Conservation (phyloP, 2,797 vertebrate species). For the Onychomys leucogaster region DNA sequence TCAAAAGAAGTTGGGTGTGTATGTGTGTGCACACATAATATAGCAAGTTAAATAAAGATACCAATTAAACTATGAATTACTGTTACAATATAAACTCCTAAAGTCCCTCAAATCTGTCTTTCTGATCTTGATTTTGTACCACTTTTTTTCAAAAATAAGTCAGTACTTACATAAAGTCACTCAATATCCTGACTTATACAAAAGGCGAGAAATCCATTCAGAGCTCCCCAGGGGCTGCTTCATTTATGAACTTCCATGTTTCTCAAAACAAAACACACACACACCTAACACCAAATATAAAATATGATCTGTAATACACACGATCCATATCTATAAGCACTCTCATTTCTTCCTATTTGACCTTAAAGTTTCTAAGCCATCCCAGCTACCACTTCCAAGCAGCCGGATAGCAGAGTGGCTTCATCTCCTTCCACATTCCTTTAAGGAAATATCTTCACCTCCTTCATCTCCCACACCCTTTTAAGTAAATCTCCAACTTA, state of each 20-base stretch:
- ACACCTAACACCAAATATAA: neutral
- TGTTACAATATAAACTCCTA: neutral
- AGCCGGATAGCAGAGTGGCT: neutral
- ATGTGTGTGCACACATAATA: neutral
- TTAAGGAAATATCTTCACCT: neutral
- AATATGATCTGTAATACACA: neutral
- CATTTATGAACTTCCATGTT: neutral
- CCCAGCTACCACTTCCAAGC: neutral
- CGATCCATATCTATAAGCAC: neutral
- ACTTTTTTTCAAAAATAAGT: slow-evolving; percentile 4
- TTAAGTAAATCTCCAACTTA: neutral
- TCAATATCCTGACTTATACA: neutral
- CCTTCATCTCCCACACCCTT: neutral
- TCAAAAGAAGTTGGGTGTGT: neutral
- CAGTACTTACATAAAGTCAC: neutral
- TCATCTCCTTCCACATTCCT: no score
- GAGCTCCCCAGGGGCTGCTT: neutral
- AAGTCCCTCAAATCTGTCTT: neutral
- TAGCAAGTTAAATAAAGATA: neutral
- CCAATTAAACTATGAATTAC: neutral
- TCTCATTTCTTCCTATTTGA: neutral
- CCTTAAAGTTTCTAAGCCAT: neutral
- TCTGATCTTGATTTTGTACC: neutral
- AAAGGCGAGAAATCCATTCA: neutral
- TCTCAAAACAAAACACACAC: neutral